phyloP scores from a whole-genome alignment of 2,797 vertebrate species.

The Spheniscus humboldti region DNA sequence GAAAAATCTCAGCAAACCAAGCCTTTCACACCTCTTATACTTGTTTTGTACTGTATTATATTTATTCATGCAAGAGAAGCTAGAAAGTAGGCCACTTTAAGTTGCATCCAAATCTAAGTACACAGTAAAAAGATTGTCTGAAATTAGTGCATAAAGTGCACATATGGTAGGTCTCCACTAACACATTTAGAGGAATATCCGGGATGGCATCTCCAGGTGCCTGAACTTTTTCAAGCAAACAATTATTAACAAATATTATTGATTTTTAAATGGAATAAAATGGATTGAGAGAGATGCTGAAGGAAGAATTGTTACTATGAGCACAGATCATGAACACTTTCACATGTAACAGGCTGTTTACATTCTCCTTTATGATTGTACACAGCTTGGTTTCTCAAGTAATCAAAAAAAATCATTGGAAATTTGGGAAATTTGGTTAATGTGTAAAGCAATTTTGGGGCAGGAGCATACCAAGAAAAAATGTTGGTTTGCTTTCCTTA shows the following conservation, averaged over 20 bases:
- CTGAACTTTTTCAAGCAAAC: not conserved
- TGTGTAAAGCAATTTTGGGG: not conserved
- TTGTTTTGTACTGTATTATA: not conserved
- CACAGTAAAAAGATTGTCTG: not conserved
- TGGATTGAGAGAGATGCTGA: not conserved
- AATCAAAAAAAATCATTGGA: not conserved
- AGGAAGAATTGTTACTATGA: not conserved
- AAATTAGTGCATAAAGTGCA: not conserved
- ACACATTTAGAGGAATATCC: not conserved
- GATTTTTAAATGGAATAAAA: not conserved
- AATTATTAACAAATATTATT: not conserved
- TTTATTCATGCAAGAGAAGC: not conserved
- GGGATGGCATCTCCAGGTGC: not conserved
- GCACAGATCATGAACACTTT: not conserved
- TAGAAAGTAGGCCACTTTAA: not conserved
- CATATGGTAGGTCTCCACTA: not conserved
- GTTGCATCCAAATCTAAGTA: not conserved
- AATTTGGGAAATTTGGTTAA: not conserved
- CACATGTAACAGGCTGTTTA: not conserved
- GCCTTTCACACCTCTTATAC: not conserved
- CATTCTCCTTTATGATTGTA: not conserved
- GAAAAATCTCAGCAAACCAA: not conserved
- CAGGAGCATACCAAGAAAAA: not conserved
- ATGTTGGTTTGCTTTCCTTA: not conserved
- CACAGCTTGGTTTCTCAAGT: not conserved